phyloP scores from a whole-genome alignment of 2,797 vertebrate species.

The Sarcoramphus papa region DNA sequence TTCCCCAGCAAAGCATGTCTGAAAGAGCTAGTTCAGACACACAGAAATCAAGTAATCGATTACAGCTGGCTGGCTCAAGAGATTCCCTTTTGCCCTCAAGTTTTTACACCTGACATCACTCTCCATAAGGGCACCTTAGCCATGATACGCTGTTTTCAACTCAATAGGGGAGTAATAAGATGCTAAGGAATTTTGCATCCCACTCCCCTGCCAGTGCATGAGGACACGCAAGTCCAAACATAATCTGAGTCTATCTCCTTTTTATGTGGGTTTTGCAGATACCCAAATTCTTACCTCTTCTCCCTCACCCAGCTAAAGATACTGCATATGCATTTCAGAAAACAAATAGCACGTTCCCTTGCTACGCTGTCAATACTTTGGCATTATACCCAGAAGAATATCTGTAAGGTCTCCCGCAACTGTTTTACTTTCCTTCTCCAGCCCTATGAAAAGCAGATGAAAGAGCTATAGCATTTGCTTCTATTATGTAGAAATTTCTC shows the following conservation, averaged over 20 bases:
- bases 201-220: not conserved
- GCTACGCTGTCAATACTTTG: not conserved
- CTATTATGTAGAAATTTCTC: not conserved
- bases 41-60: not conserved
- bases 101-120: not conserved
- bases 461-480: not conserved
- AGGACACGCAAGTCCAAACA: not conserved
- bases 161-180: rapidly evolving
- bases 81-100: not conserved
- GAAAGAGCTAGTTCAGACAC: not conserved
- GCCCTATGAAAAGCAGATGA: not conserved
- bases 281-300: not conserved
- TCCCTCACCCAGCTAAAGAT: not conserved
- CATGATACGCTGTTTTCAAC: not conserved
- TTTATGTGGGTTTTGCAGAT: not conserved
- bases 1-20: not conserved
- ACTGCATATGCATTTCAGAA: not conserved
- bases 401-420: not conserved
- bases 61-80: not conserved
- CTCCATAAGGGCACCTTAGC: not conserved
- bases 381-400: not conserved
- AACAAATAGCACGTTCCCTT: not conserved
- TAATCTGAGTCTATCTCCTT: not conserved
- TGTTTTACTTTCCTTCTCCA: not conserved
- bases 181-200: not conserved